Percentiles rank a stretch among this genome's conserved stretches.
These are phyloP conservation scores for Myodes glareolus DNA, from an alignment of 2,113 vertebrate species.

Conservation along the genomic window DNA sequence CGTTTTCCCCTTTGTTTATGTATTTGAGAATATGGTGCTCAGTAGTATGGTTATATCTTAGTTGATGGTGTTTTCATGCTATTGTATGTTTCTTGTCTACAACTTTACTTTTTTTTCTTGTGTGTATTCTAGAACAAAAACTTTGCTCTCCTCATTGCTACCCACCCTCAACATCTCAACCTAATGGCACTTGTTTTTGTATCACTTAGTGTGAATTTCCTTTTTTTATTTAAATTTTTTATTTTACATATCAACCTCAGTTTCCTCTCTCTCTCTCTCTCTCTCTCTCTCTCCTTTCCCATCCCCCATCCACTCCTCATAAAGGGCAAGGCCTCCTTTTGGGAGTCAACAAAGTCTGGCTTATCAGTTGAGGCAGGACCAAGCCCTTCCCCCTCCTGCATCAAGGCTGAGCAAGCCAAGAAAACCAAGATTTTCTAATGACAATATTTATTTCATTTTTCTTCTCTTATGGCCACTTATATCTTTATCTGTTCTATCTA, in stretches of 20 bases:
- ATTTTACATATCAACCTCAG: too few species aligned
- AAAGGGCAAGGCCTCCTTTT: too few species aligned
- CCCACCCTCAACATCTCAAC: neutral
- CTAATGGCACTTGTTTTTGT: neutral
- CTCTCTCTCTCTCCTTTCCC: too few species aligned
- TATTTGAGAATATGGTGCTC: neutral
- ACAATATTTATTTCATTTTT: neutral
- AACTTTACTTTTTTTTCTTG: neutral
- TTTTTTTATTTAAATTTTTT: too few species aligned
- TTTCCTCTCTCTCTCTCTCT: too few species aligned
- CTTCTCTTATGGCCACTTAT: neutral
- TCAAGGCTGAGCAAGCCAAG: too few species aligned
- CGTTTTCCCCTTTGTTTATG: neutral
- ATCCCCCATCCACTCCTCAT: too few species aligned
- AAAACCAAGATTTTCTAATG: neutral
- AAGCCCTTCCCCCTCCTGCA: too few species aligned
- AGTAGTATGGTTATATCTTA: neutral
- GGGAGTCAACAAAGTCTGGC: too few species aligned
- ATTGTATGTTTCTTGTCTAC: too few species aligned
- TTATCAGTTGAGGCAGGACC: too few species aligned
- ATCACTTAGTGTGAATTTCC: neutral
- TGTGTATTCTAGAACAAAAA: neutral
- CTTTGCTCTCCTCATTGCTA: neutral
- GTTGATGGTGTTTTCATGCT: neutral
- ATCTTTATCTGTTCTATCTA: neutral